Percentiles rank a stretch among this genome's conserved stretches.
These are phyloP conservation scores for Dromius quadrimaculatus DNA, from an alignment of 2,888 invertebrate species.

Conservation along the genomic window DNA sequence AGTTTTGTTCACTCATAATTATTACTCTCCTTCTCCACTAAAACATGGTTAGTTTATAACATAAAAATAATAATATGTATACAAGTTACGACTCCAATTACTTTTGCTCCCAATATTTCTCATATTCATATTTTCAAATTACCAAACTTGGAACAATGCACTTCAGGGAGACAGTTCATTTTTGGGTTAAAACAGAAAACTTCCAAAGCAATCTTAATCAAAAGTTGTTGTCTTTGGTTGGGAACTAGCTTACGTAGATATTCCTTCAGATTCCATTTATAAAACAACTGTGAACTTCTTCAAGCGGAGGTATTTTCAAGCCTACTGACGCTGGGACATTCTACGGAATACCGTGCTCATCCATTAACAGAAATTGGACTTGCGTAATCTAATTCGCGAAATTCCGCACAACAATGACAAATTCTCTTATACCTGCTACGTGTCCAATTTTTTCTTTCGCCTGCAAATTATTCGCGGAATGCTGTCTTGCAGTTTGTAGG, in stretches of 20 bases:
- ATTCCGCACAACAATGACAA: constrained; percentile 25
- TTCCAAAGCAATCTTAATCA: constrained; percentile 21
- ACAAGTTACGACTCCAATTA: too few relatives aligned
- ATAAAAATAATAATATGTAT: too few relatives aligned
- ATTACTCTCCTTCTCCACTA: too few relatives aligned
- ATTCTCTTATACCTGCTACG: constrained; percentile 21
- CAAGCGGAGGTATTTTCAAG: not conserved
- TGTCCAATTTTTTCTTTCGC: constrained; percentile 31
- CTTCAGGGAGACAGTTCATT: too few relatives aligned
- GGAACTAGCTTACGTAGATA: constrained; percentile 1
- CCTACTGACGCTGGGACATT: constrained; percentile 5
- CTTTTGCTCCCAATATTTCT: too few relatives aligned
- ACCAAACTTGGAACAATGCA: too few relatives aligned
- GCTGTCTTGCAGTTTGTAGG: not conserved
- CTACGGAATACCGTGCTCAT: constrained; percentile 33
- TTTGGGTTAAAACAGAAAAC: constrained; percentile 18
- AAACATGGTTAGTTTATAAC: too few relatives aligned
- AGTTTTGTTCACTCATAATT: too few relatives aligned
- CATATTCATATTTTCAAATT: too few relatives aligned
- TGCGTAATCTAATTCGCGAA: constrained; percentile 42
- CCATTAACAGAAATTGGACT: constrained; percentile 47
- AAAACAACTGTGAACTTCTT: constrained; percentile 10
- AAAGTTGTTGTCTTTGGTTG: not conserved
- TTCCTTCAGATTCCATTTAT: constrained; percentile 22
- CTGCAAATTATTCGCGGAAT: constrained; percentile 32